A percentile compares a stretch with the other conserved stretches of the same genome.
Evolutionary conservation across 1,140 invertebrate genomes (phyloP).

Genomic region (Acromyrmex echinatior): DNA sequence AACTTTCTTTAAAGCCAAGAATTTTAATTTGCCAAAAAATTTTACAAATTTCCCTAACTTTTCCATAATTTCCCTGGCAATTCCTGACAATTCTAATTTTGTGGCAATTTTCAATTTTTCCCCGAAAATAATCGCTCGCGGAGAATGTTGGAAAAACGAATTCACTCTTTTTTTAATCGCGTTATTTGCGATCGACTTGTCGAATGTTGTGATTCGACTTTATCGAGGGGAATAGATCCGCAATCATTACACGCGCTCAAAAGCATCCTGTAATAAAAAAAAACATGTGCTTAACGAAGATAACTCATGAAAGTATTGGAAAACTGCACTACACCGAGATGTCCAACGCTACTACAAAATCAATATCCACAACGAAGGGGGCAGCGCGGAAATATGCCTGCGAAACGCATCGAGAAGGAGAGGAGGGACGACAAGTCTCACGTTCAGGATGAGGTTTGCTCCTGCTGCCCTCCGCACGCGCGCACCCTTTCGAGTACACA

Average conservation of each 20-base stretch:
- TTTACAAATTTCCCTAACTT: no score
- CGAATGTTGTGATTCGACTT: slow-evolving; percentile 25
- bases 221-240: background rate
- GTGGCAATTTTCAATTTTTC: background rate
- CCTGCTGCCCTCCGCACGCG: background rate
- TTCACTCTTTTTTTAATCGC: background rate
- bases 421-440: slow-evolving; percentile 40
- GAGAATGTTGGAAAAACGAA: background rate
- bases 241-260: slow-evolving; percentile 20
- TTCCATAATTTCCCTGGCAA: no score
- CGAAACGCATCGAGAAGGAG: slow-evolving; percentile 48
- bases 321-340: slow-evolving; percentile 39
- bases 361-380: slow-evolving; percentile 58
- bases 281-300: slow-evolving; percentile 10
- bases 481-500: slow-evolving; percentile 27
- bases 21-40: no score
- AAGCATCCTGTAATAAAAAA: slow-evolving; percentile 30
- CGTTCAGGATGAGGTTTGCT: slow-evolving; percentile 55
- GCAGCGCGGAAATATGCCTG: slow-evolving; percentile 63
- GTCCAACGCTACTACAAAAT: slow-evolving; percentile 58
- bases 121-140: background rate
- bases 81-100: no score
- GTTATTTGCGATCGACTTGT: background rate
- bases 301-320: slow-evolving; percentile 60
- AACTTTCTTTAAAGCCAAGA: no score